These are phyloP conservation scores for Astreopora myriophthalma DNA, from an alignment of 64 coral and sea anemone genomes.

Conservation along the genomic window DNA sequence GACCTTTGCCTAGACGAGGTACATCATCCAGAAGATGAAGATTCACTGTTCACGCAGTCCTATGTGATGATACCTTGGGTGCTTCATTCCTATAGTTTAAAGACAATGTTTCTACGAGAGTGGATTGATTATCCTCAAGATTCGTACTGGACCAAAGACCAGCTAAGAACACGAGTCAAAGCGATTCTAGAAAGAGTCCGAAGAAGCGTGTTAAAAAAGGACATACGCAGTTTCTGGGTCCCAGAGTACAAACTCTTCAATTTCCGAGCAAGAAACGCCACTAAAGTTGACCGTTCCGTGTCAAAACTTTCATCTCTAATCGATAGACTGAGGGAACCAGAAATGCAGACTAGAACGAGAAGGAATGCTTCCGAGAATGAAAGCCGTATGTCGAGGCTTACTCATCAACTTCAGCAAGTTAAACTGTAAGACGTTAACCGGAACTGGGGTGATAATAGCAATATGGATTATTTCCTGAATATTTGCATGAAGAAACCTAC, in stretches of 20 bases:
- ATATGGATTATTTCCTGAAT: no score
- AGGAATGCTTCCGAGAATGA: background rate
- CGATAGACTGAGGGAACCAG: background rate
- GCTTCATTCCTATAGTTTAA: constrained; percentile 55
- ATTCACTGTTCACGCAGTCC: background rate
- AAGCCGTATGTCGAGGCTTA: no score
- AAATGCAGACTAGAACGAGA: background rate
- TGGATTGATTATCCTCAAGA: constrained; percentile 57
- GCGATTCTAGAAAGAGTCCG: constrained; percentile 49
- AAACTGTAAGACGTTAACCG: no score
- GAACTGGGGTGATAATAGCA: no score
- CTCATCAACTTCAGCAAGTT: no score
- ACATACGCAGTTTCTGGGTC: constrained; percentile 77
- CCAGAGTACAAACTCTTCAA: constrained; percentile 74
- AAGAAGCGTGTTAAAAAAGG: constrained; percentile 22
- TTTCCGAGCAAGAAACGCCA: constrained; percentile 58
- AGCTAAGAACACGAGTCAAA: constrained; percentile 21
- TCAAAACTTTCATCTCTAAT: background rate
- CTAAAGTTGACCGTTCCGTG: background rate
- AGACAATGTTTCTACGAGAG: constrained; percentile 79
- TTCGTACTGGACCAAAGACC: constrained; percentile 5
- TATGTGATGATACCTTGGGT: constrained; percentile 21
- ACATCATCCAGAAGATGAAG: background rate
- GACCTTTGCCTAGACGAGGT: background rate
- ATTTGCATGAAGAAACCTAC: no score